Evolutionary conservation across 2,797 vertebrate genomes (phyloP), one percentile per base, ranked within the genome.

Genomic region (Pipistrellus pygmaeus): DNA sequence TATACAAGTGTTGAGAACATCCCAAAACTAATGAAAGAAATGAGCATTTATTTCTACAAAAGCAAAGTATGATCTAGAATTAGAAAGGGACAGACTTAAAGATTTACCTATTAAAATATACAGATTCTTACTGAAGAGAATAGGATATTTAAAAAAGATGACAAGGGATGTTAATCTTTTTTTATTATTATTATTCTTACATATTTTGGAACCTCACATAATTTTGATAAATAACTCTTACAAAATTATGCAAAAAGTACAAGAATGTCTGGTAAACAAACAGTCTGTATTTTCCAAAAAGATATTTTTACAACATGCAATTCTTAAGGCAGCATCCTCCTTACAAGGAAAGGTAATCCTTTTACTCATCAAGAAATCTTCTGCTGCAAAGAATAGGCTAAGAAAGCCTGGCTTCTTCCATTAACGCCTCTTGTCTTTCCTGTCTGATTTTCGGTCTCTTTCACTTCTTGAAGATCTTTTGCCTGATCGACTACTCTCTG

Each of bases 401-500:
- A 97, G 97, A 95, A 98, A 98, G 98, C 98, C 97, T 98, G 98
- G 98, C 96, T 98, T 98, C 98, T 98, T 98, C 98, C 98, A 94
- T 98, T 97, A 99, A 98, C 99, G 99, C 98, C 99, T 99, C 98
- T 99, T 99, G 98, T 99, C 99, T 98, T 99, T 99, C 97, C 99
- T 99, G 98, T 99, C 99, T 98, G 99, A 99, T 98, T 99, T 99
- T 98, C 99, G 99, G 96, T 99, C 99, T 98, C 99, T 99, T 98
- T 99, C 99, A 94, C 98, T 98, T 89, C 99, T 99, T 80, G 99
- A 99, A 17, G 99, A 98, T 98, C 99, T 99, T 98, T 99, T 99
- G 97, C 98, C 99, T 97, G 98, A 98, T 93, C 99, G 98, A 98
- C 98, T 98, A 98, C 98, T 99, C 96, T 99, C 99, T 86, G 98